These are phyloP conservation scores for Xanthorhoe spadicearia DNA, from an alignment of 2,888 invertebrate species.

Conservation along the genomic window DNA sequence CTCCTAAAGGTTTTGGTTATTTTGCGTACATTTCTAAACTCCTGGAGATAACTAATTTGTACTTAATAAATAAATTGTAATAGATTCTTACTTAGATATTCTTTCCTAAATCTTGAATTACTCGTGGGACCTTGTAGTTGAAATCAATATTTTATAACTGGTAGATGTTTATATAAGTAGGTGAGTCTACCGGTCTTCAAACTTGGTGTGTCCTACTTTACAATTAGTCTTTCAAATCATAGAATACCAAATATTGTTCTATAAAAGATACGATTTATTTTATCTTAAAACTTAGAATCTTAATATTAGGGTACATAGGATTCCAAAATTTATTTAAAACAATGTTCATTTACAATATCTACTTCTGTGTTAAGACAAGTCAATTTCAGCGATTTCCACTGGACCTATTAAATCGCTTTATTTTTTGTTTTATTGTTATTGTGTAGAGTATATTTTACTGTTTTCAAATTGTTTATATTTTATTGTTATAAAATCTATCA, in stretches of 20 bases:
- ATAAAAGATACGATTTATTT: conserved; percentile 22
- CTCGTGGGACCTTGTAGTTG: conserved; percentile 76
- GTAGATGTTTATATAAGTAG: conserved; percentile 47
- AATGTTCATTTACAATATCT: conserved; percentile 44
- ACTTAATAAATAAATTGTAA: conserved; percentile 6
- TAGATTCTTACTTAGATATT: conserved; percentile 15
- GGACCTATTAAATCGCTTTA: conserved; percentile 45
- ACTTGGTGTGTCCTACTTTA: conserved; percentile 26
- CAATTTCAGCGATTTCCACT: conserved; percentile 65
- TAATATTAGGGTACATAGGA: conserved; percentile 28
- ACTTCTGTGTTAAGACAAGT: conserved; percentile 56
- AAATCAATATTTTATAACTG: conserved; percentile 59
- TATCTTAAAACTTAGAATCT: conserved; percentile 28
- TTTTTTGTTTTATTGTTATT: conserved; percentile 48
- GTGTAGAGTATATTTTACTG: conserved; percentile 58
- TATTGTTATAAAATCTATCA: conserved; percentile 51
- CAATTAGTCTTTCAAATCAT: conserved; percentile 29
- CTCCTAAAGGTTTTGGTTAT: conserved; percentile 3
- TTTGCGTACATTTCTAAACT: not conserved
- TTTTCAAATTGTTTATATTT: conserved; percentile 59
- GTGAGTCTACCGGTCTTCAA: conserved; percentile 14
- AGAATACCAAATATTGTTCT: conserved; percentile 23
- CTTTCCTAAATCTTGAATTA: conserved; percentile 66
- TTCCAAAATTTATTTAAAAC: conserved; percentile 9
- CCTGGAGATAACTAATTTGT: conserved; percentile 11